Evolutionary conservation across 2,797 vertebrate species (phyloP).

Genomic region (Gephyroberyx darwinii): DNA sequence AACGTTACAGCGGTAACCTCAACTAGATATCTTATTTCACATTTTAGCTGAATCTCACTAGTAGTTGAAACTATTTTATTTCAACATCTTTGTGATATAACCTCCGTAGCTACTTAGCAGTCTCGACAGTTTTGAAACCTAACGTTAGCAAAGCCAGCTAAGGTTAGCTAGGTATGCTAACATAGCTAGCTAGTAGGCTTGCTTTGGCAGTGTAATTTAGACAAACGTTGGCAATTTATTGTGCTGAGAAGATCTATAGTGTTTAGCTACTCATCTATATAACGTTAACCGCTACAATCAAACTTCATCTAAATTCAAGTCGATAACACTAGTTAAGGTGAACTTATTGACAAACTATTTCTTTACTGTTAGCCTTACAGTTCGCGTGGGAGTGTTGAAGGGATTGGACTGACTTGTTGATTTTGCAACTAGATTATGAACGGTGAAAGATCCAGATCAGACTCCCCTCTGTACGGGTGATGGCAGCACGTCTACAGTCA

Average conservation of each 20-base stretch:
- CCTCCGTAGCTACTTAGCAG: background rate
- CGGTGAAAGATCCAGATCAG: conserved; percentile 80
- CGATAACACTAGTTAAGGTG: background rate
- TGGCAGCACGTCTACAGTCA: conserved; percentile 91
- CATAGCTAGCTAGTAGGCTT: conserved; percentile 29
- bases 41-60: background rate
- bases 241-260: background rate
- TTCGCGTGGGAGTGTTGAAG: conserved; percentile 4
- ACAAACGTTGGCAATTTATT: conserved; percentile 8
- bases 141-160: conserved; percentile 54
- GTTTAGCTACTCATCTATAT: too few species aligned
- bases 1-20: conserved; percentile 41
- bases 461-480: conserved; percentile 85
- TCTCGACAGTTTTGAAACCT: conserved; percentile 1
- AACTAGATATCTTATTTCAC: conserved; percentile 42
- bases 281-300: background rate
- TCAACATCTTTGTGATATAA: background rate
- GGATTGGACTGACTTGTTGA: conserved; percentile 63
- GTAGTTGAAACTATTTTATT: background rate
- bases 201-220: conserved; percentile 19
- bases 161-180: conserved; percentile 60
- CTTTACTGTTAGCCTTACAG: background rate
- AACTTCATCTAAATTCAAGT: background rate
- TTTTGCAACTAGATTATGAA: conserved; percentile 84
- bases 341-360: background rate